Evolutionary conservation across 2,888 invertebrate species (phyloP), one percentile per base, ranked within the genome.

Genomic region (Dinocampus coccinellae): DNA sequence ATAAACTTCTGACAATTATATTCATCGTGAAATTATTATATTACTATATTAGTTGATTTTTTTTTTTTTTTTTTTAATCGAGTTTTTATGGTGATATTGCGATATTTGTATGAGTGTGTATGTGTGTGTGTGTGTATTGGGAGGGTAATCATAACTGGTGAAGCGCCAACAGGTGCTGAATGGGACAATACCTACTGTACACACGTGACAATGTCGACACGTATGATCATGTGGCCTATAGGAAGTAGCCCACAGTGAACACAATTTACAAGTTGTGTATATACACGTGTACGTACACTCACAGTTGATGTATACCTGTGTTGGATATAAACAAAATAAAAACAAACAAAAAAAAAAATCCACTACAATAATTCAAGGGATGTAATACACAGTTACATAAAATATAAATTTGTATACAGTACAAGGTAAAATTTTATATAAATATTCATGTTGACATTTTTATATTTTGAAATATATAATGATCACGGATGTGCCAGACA

Each of bases 51-150:
- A 29, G 7, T 29, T 29, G 7, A 29, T 29, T 29, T 29, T 29
- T 29, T n/a, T n/a, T n/a, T 29, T 29, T 29, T 29, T 7, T 4
- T 29, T 29, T 29, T 3, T 4, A 29, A 4, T 7, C 29, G 29
- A 29, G 29, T 29, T n/a, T n/a, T n/a, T n/a, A n/a, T n/a, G 70
- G 66, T 16, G n/a, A n/a, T n/a, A n/a, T n/a, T n/a, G 47, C 47
- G 13, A 3, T 7, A 3, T 75, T 70, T 67, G 67, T 75, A 74
- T n/a, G n/a, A n/a, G n/a, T n/a, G n/a, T n/a, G n/a, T n/a, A n/a
- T n/a, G n/a, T n/a, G n/a, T n/a, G n/a, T n/a, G n/a, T n/a, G n/a
- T n/a, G n/a, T n/a, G n/a, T n/a, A n/a, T n/a, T n/a, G n/a, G n/a
- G n/a, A n/a, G n/a, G n/a, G 6, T 16, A 47, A 47, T 47, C 47